Percentiles rank a stretch among this genome's conserved stretches.
Conservation (phyloP, 2,797 vertebrate genomes). For the Philypnodon macrostomus region DNA sequence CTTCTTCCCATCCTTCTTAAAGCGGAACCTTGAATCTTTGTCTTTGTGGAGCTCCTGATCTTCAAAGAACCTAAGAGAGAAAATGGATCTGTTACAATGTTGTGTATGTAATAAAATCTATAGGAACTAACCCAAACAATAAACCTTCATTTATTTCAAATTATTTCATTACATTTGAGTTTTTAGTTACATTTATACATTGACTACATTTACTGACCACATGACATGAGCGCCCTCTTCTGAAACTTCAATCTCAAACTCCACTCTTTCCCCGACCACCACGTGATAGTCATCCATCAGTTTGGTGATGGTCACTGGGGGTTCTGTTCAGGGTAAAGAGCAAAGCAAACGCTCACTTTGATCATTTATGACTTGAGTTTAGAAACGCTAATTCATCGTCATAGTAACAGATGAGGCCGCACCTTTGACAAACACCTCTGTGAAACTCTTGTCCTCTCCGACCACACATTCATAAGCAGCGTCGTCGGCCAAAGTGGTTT, state of each 20-base stretch:
- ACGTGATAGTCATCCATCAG: constrained; percentile 91
- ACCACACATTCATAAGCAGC: constrained; percentile 86
- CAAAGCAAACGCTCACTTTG: neutral
- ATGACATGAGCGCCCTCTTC: constrained; percentile 90
- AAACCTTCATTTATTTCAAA: too few relatives aligned
- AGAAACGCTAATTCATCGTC: too few relatives aligned
- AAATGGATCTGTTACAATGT: too few relatives aligned
- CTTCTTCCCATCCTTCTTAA: constrained; percentile 88
- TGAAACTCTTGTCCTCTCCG: constrained; percentile 84
- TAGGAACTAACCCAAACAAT: too few relatives aligned
- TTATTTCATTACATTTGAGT: too few relatives aligned
- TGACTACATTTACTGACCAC: constrained; percentile 80
- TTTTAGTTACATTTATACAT: too few relatives aligned
- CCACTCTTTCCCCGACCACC: constrained; percentile 86
- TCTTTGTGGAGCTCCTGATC: constrained; percentile 83
- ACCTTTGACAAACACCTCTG: constrained; percentile 92
- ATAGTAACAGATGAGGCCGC: too few relatives aligned
- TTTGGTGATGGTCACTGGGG: constrained; percentile 82
- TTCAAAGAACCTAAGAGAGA: constrained; percentile 80
- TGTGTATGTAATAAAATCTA: too few relatives aligned
- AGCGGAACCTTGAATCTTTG: constrained; percentile 77
- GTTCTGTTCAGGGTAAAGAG: constrained; percentile 68
- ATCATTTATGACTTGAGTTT: neutral
- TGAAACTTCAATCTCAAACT: constrained; percentile 88
- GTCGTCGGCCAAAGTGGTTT: constrained; percentile 82